These are phyloP conservation scores for Epinotia bilunana DNA, from an alignment of 2,888 invertebrate genomes.

Conservation along the genomic window DNA sequence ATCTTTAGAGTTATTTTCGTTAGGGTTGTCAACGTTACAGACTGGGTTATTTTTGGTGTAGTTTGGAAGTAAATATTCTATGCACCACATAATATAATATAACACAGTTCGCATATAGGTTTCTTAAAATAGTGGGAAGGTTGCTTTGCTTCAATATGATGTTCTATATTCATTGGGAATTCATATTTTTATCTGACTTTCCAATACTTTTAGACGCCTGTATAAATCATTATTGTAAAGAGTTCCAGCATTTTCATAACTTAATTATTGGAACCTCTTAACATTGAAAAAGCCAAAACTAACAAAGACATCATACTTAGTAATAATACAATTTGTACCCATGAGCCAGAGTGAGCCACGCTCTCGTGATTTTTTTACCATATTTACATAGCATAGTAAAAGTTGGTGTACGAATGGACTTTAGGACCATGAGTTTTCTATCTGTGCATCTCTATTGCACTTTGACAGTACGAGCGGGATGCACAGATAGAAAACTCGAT, in stretches of 20 bases:
- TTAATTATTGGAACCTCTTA: not conserved
- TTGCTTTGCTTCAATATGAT: not conserved
- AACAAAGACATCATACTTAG: not conserved
- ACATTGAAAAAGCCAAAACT: not conserved
- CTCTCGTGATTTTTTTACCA: not conserved
- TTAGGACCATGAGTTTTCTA: too few species aligned
- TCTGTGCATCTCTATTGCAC: too few species aligned
- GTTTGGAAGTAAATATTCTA: not conserved
- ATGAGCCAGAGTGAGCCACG: not conserved
- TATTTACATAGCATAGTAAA: not conserved
- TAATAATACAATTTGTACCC: not conserved
- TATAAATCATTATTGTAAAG: not conserved
- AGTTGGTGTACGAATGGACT: not conserved
- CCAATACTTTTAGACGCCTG: not conserved
- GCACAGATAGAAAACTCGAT: too few species aligned
- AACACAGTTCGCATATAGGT: not conserved
- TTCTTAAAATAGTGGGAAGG: not conserved
- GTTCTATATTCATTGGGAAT: not conserved
- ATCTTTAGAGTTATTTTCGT: slow-evolving; percentile 9
- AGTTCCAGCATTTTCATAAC: not conserved
- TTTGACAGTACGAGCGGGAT: too few species aligned
- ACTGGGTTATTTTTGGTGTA: not conserved
- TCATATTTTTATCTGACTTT: not conserved
- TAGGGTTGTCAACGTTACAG: slow-evolving; percentile 24
- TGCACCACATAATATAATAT: not conserved